These are phyloP conservation scores for Corvus cornix DNA, from an alignment of 2,113 vertebrate genomes.

Conservation along the genomic window DNA sequence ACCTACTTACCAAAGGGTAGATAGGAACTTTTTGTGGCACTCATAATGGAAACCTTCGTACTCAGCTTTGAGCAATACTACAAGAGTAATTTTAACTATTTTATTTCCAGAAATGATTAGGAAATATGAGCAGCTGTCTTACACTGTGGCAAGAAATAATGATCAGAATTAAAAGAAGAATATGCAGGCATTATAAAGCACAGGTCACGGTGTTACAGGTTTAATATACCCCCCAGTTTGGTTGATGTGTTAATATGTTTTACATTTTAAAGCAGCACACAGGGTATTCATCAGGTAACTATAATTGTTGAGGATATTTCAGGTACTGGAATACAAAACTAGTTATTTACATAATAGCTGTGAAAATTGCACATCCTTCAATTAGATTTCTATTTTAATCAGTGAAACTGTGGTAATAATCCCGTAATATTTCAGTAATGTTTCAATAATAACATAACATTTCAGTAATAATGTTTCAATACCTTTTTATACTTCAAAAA, in stretches of 20 bases:
- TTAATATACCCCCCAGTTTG: neutral
- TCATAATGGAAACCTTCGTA: constrained; percentile 34
- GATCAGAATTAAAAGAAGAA: neutral
- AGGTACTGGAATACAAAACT: neutral
- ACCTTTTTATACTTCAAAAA: neutral
- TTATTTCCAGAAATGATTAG: neutral
- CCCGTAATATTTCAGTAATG: neutral
- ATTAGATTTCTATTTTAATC: neutral
- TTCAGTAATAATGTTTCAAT: neutral
- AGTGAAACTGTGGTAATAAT: neutral
- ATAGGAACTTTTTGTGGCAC: constrained; percentile 32
- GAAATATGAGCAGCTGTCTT: neutral
- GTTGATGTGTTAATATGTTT: neutral
- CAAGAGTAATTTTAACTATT: constrained; percentile 4
- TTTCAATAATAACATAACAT: neutral
- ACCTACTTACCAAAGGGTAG: neutral
- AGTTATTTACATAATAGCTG: neutral
- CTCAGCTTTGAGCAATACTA: neutral
- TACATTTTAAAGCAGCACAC: neutral
- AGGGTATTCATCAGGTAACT: neutral
- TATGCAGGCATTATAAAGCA: neutral
- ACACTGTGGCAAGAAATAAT: neutral
- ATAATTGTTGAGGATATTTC: neutral
- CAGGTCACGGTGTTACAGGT: neutral
- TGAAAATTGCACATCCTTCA: neutral